Conservation (phyloP, 1,140 invertebrate genomes). For the Brachionus paranguensis region DNA sequence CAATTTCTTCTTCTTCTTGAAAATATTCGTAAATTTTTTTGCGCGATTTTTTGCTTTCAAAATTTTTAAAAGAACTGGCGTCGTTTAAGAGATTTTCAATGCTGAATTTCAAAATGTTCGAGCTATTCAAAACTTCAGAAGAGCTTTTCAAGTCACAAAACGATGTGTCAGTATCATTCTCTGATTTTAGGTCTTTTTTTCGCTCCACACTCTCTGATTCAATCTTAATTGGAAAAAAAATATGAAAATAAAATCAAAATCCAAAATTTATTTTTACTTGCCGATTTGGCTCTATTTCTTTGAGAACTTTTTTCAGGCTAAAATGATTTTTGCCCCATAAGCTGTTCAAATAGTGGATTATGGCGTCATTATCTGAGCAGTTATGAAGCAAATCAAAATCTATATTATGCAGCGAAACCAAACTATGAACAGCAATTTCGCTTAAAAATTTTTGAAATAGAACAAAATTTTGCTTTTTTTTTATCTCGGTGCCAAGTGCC, state of each 20-base stretch:
- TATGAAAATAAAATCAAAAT: not conserved
- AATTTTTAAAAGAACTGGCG: not conserved
- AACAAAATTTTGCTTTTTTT: not conserved
- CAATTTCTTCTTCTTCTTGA: not conserved
- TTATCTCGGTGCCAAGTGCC: not conserved
- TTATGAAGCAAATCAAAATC: not conserved
- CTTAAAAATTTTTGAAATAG: slow-evolving; percentile 6
- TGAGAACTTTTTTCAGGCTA: not conserved
- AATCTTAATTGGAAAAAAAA: not conserved
- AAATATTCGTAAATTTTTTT: slow-evolving; percentile 21
- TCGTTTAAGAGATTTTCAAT: not conserved
- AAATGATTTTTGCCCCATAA: slow-evolving; percentile 33
- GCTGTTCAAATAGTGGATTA: not conserved
- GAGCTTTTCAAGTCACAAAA: not conserved
- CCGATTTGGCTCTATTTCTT: not conserved
- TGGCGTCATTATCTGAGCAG: not conserved
- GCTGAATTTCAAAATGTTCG: not conserved
- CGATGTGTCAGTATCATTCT: not conserved
- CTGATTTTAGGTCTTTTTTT: not conserved
- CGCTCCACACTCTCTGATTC: not conserved
- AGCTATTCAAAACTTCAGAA: not conserved
- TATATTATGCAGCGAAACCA: not conserved
- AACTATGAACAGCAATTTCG: slow-evolving; percentile 24
- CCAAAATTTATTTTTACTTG: not conserved
- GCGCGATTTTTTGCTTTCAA: not conserved